Percentiles rank a stretch among this genome's conserved stretches.
These are phyloP conservation scores for Hypotaenidia okinawae DNA, from an alignment of 2,797 vertebrate species.

Conservation along the genomic window DNA sequence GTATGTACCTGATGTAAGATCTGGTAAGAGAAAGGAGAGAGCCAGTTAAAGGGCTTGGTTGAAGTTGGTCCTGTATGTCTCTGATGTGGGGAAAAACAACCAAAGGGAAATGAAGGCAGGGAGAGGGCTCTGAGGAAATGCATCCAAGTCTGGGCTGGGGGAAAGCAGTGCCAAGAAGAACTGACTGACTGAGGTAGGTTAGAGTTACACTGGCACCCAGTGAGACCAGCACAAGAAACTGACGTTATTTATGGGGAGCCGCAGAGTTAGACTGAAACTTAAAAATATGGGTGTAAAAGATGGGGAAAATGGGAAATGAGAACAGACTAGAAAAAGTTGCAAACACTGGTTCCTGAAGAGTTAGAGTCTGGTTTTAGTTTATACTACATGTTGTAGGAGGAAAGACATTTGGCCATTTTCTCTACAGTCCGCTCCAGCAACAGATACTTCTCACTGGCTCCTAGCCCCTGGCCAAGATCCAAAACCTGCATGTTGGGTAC, in stretches of 20 bases:
- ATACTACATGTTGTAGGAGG: not conserved
- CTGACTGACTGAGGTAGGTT: no score
- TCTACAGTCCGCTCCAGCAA: not conserved
- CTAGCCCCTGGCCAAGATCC: not conserved
- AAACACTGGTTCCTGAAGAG: not conserved
- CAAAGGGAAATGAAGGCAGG: not conserved
- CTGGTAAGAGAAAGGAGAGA: not conserved
- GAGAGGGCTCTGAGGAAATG: not conserved
- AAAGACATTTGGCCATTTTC: not conserved
- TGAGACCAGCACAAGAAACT: not conserved
- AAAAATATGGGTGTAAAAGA: fast-evolving
- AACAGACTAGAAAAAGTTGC: not conserved
- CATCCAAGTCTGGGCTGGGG: not conserved
- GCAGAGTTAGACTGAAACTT: not conserved
- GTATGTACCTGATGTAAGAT: not conserved
- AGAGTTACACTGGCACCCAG: not conserved
- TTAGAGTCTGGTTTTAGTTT: not conserved
- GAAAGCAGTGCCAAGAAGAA: not conserved
- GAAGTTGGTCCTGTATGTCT: not conserved
- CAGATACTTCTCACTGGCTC: not conserved
- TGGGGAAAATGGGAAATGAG: not conserved
- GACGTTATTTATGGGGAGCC: fast-evolving
- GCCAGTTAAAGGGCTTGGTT: not conserved
- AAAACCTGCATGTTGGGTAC: not conserved
- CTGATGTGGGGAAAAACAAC: not conserved